Conservation (phyloP, 2,888 invertebrate genomes). For the Mantis religiosa region DNA sequence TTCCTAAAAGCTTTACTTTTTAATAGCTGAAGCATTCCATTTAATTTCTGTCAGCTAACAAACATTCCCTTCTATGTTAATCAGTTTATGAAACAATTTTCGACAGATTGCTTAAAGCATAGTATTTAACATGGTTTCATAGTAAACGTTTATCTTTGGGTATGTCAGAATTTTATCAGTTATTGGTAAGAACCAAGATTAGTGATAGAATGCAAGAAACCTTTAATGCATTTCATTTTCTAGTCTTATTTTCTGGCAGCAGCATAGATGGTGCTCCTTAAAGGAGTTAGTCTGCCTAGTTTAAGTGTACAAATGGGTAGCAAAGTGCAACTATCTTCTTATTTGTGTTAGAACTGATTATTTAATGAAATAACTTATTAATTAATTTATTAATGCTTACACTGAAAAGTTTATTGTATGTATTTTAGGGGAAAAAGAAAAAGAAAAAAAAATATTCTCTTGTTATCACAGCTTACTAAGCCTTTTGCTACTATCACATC, state of each 20-base stretch:
- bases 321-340: background rate
- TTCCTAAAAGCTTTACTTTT: background rate
- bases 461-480: conserved; percentile 8
- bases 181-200: background rate
- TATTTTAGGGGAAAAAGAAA: background rate
- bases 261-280: conserved; percentile 1
- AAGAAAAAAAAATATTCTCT: conserved; percentile 9
- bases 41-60: conserved; percentile 5
- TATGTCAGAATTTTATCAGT: background rate
- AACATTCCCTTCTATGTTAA: conserved; percentile 7
- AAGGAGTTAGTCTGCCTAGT: background rate
- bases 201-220: background rate
- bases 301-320: background rate
- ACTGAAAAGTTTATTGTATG: background rate
- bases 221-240: background rate
- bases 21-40: conserved; percentile 10
- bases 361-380: background rate
- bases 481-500: conserved; percentile 12
- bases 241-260: conserved; percentile 9
- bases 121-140: background rate
- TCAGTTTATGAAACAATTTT: background rate
- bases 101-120: background rate
- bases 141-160: background rate
- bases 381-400: background rate
- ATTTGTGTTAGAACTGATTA: background rate